Evolutionary conservation across 1,140 invertebrate genomes (phyloP), one percentile per base, ranked within the genome.

Genomic region (Aphelenchoides fujianensis): DNA sequence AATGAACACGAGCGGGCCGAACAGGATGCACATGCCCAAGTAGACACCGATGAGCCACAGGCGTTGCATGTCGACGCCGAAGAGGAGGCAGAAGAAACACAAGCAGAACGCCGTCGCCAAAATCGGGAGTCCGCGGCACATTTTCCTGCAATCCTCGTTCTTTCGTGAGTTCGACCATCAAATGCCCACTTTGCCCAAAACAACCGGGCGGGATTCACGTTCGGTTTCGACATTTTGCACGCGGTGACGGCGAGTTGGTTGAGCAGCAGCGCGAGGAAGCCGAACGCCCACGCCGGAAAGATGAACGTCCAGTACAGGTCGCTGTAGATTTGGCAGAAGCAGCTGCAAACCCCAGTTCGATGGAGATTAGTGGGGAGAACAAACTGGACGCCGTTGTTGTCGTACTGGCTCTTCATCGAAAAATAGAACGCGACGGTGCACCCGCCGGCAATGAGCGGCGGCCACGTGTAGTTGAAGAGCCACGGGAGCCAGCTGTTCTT

Each of bases 41-140:
- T 73, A 73, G 19, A 68, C n/a, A 16, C 71, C 59, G 48, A 32
- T 75, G 28, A 73, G 23, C 71, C 71, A 73, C 12, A 76, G 48
- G 16, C 41, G 27, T 71, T 73, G 71, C 73, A 73, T 75, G 37
- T 73, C 71, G 19, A 73, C 54, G 16, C 72, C 71, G 54, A 73
- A 73, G 1, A 73, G 34, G 12, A 66, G 32, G 16, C 16, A 66
- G 52, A 73, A 73, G 55, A 34, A 73, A 41, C 61, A 76, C 59
- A 76, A 2, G 19, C 62, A 70, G 57, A 73, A 73, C 74, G 53
- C 74, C 12, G 74, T 27, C 3, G 70, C 9, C 62, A 73, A 34
- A 7, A 72, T 74, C 7, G 70, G 70, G 28, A 72, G 5, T 12
- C 34, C 70, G 31, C 64, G 71, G 35, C 70, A 74, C 2, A 53